Evolutionary conservation across 2,888 invertebrate genomes (phyloP).

Genomic region (Tenthredo scrophulariae): DNA sequence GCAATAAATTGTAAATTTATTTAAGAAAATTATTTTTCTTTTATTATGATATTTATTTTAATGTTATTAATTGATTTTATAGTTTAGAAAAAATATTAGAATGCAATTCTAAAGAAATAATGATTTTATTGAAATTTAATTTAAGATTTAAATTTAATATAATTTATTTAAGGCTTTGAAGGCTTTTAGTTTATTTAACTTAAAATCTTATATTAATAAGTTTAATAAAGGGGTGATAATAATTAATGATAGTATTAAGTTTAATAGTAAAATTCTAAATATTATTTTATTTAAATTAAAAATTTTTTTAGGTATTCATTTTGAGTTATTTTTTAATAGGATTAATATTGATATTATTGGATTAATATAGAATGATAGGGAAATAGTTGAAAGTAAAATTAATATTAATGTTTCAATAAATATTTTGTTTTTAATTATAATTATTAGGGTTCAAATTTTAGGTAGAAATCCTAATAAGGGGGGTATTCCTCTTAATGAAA

Average conservation of each 20-base stretch:
- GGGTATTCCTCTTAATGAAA: slow-evolving; percentile 82
- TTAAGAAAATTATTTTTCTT: slow-evolving; percentile 80
- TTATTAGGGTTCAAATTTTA: slow-evolving; percentile 80
- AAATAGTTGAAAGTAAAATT: slow-evolving; percentile 69
- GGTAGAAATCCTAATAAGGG: slow-evolving; percentile 83
- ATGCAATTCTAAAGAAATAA: slow-evolving; percentile 83
- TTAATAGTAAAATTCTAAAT: slow-evolving; percentile 46
- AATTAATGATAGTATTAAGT: slow-evolving; percentile 60
- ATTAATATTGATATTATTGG: slow-evolving; percentile 28
- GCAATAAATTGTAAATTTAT: slow-evolving; percentile 85
- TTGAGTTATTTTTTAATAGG: slow-evolving; percentile 46
- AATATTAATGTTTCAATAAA: slow-evolving; percentile 69
- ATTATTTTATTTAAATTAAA: neutral
- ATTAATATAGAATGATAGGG: slow-evolving; percentile 14
- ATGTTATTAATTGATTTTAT: slow-evolving; percentile 75
- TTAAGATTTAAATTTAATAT: slow-evolving; percentile 81
- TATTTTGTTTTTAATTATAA: slow-evolving; percentile 71
- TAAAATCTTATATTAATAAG: slow-evolving; percentile 78
- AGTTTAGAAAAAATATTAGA: slow-evolving; percentile 81
- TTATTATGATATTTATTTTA: slow-evolving; percentile 78
- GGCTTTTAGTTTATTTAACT: slow-evolving; percentile 83
- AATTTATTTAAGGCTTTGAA: slow-evolving; percentile 83
- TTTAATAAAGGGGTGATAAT: slow-evolving; percentile 61
- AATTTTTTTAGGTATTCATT: neutral
- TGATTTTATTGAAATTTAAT: slow-evolving; percentile 74